Base-by-base conservation (phyloP, 2,888 invertebrate genomes). In the Drosophila paranaensis region DNA sequence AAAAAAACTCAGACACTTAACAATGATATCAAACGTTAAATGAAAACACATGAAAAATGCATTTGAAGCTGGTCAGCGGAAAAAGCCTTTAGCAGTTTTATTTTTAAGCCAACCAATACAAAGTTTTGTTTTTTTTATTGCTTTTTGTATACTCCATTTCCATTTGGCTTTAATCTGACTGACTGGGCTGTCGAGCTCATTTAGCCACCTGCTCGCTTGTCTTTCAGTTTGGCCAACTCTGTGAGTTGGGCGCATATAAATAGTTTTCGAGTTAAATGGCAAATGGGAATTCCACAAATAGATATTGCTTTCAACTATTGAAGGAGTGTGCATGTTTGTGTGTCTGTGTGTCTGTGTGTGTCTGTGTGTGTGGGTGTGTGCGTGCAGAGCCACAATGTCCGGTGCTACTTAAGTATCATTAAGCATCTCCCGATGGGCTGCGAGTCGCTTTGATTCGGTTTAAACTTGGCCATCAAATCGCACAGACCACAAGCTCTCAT, bases 361-460 rank as follows among this genome's bases (percentile, higher is more conserved):
- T n/a, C n/a, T 13, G 10, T 33, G 30, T 3, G 45, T 20, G 42
- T 56, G 35, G 13, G 42, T n/a, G 54, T 45, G 50, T 60, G 50
- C 53, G 27, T 58, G 42, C 25, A 20, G 25, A 46, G 35, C 67
- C 60, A 57, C 60, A 66, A 56, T 72, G 33, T 75, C 62, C 63
- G 51, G 57, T 16, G 27, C 6, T 30, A 57, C 58, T 58, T 60
- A 27, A 50, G 39, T 43, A 58, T 14, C 42, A 56, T 33, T 20
- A 46, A 33, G 50, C 37, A 54, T 11, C 71, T 53, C 67, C 73
- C 73, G 55, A 46, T 54, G 50, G 57, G 43, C 48, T 60, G 56
- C 14, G 57, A 54, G 46, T 60, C 33, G 62, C 79, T 79, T 79
- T 74, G 75, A 79, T 74, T 63, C 46, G 65, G 60, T n/a, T 56